A percentile compares a stretch with the other conserved stretches of the same genome.
phyloP scores from a whole-genome alignment of 1,140 invertebrate species.

The Dermatophagoides farinae region DNA sequence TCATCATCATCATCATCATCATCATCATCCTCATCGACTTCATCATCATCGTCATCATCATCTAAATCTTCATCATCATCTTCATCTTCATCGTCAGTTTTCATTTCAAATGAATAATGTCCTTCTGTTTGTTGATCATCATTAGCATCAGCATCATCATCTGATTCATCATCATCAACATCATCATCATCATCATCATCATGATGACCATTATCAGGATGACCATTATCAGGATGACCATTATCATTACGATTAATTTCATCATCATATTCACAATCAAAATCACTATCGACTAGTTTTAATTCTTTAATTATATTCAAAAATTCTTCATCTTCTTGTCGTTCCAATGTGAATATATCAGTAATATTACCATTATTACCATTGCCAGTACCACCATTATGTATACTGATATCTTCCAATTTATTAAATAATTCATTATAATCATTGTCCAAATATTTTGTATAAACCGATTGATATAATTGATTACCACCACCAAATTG shows the following conservation, averaged over 20 bases:
- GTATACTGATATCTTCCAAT: neutral
- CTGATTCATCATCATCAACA: neutral
- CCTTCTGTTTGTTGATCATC: too few species aligned
- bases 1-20: neutral
- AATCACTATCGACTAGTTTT: neutral
- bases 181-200: neutral
- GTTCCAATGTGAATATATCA: neutral
- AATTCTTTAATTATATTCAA: neutral
- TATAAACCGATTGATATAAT: neutral
- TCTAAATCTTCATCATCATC: neutral
- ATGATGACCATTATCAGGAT: neutral
- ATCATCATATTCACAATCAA: neutral
- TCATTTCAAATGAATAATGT: neutral
- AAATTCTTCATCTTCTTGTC: conserved; percentile 6
- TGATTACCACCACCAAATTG: neutral
- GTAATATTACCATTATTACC: too few species aligned
- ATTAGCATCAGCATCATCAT: too few species aligned
- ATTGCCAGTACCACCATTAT: neutral
- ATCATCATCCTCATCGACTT: neutral
- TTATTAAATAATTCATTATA: neutral
- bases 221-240: neutral
- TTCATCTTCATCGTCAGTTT: neutral
- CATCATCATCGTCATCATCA: neutral
- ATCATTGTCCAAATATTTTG: neutral
- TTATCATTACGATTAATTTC: neutral